Conservation (phyloP, 2,888 invertebrate species). For the Vesta saturnalis region DNA sequence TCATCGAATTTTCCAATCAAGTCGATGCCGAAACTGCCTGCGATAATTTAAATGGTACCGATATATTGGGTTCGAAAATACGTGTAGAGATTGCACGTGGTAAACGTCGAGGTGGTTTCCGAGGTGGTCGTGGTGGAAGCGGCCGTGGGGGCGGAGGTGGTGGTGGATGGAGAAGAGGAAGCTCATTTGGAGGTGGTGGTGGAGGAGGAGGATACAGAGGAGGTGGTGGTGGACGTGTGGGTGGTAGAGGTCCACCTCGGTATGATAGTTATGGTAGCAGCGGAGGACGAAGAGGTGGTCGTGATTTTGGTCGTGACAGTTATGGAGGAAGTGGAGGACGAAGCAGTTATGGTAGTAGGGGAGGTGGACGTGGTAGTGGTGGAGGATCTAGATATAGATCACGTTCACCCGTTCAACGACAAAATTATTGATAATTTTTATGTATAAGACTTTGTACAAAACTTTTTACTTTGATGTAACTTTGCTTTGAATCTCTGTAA, state of each 20-base stretch:
- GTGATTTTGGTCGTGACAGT: constrained; percentile 42
- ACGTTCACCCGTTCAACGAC: constrained; percentile 40
- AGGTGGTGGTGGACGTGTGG: constrained; percentile 58
- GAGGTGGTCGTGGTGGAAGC: constrained; percentile 68
- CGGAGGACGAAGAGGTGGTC: constrained; percentile 44
- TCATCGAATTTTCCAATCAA: constrained; percentile 90
- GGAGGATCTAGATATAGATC: constrained; percentile 46
- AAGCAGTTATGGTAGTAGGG: constrained; percentile 45
- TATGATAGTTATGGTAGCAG: constrained; percentile 47
- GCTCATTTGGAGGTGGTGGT: constrained; percentile 38
- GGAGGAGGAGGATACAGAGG: constrained; percentile 48
- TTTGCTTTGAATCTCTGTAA: constrained; percentile 13
- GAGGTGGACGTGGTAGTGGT: constrained; percentile 49
- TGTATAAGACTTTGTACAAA: constrained; percentile 27
- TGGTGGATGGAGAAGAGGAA: constrained; percentile 36
- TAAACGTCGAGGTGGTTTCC: constrained; percentile 73
- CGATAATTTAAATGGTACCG: constrained; percentile 87
- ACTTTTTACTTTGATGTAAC: constrained; percentile 4
- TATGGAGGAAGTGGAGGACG: constrained; percentile 46
- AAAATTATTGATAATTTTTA: constrained; percentile 25
- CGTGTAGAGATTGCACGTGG: constrained; percentile 90
- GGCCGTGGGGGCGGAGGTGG: constrained; percentile 53
- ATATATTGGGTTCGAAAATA: constrained; percentile 86
- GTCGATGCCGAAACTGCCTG: constrained; percentile 92
- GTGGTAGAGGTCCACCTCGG: constrained; percentile 48